Evolutionary conservation across 2,113 vertebrate species (phyloP), one percentile per base, ranked within the genome.

Genomic region (Garra rufa): DNA sequence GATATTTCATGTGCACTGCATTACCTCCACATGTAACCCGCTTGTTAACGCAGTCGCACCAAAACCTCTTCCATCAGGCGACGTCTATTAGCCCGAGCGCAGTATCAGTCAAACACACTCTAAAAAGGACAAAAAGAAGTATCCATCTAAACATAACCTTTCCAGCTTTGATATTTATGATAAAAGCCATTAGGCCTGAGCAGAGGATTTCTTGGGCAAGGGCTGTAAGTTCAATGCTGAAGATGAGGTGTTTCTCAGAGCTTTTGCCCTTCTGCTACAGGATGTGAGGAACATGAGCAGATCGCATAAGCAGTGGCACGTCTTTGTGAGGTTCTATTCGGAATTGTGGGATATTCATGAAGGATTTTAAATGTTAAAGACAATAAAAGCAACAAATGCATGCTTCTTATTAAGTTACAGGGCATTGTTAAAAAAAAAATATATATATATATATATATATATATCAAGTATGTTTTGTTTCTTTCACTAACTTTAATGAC

Each of bases 71-170:
- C 91, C 84, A 91, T 94, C 91, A 92, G 86, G 71, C 91, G 73
- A 88, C 86, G 81, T 89, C 89, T 74, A 84, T 57, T 70, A 48
- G 48, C 81, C 44, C 34, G 86, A 86, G 70, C 78, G 87, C 83
- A 86, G 87, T 92, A 93, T 94, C 93, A 79, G 83, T 95, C 92
- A 93, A 83, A 83, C 90, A 89, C 89, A 70, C 79, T 81, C 91
- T 91, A 93, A 94, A 93, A 91, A 90, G 91, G 92, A 90, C 88
- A 44, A 88, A 86, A 91, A 90, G 89, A 92, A 88, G 87, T 85
- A 95, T 95, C 91, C 88, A 93, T 94, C 93, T 91, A 90, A 89
- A 88, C 83, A 83, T 94, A 94, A 95, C 94, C 94, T 95, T 95
- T 95, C 90, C 91, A 83, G 89, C 76, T 87, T 88, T 91, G 90